Evolutionary conservation across 2,797 vertebrate genomes (phyloP), one percentile per base, ranked within the genome.

Genomic region (Hyperoplus immaculatus): DNA sequence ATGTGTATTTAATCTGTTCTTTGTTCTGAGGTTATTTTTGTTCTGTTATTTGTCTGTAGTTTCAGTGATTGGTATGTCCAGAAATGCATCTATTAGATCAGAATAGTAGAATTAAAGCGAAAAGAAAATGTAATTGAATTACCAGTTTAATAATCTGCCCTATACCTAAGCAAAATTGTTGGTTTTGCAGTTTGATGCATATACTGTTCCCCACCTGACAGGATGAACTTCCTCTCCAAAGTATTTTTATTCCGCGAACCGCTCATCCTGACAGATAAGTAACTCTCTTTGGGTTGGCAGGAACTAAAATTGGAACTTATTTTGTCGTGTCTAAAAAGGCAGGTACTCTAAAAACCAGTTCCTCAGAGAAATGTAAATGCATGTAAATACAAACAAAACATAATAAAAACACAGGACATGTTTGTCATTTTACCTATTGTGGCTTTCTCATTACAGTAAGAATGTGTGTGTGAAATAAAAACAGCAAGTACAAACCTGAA

Each of bases 211-310:
- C 47, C 71, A 58, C 42, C 51, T 73, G 54, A 77, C 64, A 77
- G 69, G 58, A 73, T 59, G 64, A 81, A 71, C 62, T 67, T 75
- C 72, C 57, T 64, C 46, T 54, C 39, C 14, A 46, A 13, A 54
- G 14, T 2, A 0, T 49, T 64, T 71, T 54, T 56, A 69, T 78
- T 56, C 16, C 16, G 60, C 45, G 45, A 47, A 18, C 18, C 60
- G 55, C 6, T 70, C 13, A n/a, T 75, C 56, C 66, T 54, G 46
- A 63, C 45, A 42, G 54, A 70, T 43, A 41, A 38, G 7, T 61
- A n/a, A 70, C 41, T 45, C 10, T 3, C 62, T 64, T 14, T 1
- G 14, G 18, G 15, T 14, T 0, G 0, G 4, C 11, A 58, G 47
- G 29, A 47, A 63, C 47, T 58, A 59, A 38, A 51, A 58, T 46